Base-by-base conservation (phyloP, 2,113 vertebrate genomes). In the Gasterosteus nipponicus region DNA sequence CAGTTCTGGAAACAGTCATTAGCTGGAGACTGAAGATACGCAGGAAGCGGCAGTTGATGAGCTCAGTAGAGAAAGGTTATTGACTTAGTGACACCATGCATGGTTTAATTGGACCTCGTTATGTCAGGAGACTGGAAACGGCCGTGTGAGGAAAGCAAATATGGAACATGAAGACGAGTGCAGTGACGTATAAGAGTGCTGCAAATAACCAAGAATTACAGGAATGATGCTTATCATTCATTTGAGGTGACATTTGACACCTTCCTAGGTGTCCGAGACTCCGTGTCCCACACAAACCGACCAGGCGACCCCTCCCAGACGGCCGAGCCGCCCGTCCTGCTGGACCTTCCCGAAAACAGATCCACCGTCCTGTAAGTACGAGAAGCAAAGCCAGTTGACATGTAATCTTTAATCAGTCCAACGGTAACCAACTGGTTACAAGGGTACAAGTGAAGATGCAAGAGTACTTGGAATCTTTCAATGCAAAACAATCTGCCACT, bases 221-320 rank as follows among this genome's bases (percentile, higher is more conserved):
- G 31, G 7, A 41, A 31, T 49, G 19, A 49, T 35, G 22, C 33
- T 54, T 10, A 6, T 8, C 16, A 53, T 69, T 62, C 1, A 56
- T 49, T 51, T 65, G 5, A 29, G 5, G 62, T 58, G 46, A 42
- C 46, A 12, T 83, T 59, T 79, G 14, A 26, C 75, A 5, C 91
- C 89, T 57, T n/a, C 18, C 18, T 57, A 95, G 98, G 98, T 19
- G 96, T 99, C 65, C 93, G 97, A 82, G 98, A 99, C 69, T 97
- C 96, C 0, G 96, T 99, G 86, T 98, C 97, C 10, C 96, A 96
- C 68, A 98, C 96, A 0, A 93, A 93, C 26, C 94, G 93, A 75
- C 95, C 94, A 0, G 93, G 92, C 14, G 80, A 82, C 75, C 82
- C 89, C 8, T 92, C 94, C 3, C 94, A 94, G 80, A 84, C 95